phyloP scores from a whole-genome alignment of 53 echinoderm and acorn worm species.

The Astropecten irregularis region DNA sequence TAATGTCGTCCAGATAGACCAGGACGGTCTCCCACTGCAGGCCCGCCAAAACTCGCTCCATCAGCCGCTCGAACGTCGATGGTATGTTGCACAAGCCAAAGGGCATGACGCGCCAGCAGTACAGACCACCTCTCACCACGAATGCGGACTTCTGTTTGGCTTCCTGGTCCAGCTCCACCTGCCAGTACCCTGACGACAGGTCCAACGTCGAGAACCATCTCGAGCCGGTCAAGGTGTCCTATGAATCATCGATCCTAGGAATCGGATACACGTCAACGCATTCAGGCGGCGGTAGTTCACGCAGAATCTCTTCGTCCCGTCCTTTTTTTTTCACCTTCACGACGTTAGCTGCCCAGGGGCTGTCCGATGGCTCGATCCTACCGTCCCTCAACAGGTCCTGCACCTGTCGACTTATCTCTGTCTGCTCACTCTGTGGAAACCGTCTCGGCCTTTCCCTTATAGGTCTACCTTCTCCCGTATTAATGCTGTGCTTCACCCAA shows the following conservation, averaged over 20 bases:
- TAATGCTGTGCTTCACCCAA: too few relatives aligned
- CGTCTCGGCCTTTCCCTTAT: slow-evolving; percentile 36
- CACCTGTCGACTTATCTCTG: slow-evolving; percentile 3
- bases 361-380: not conserved
- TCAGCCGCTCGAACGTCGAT: too few relatives aligned
- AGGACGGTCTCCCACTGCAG: too few relatives aligned
- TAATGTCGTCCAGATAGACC: too few relatives aligned
- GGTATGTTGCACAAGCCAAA: not conserved
- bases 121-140: too few relatives aligned
- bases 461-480: not conserved
- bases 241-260: not conserved
- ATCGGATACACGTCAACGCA: not conserved
- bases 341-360: not conserved
- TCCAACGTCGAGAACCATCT: not conserved
- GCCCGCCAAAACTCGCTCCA: too few relatives aligned
- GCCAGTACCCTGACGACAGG: too few relatives aligned
- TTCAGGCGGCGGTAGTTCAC: not conserved
- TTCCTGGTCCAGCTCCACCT: not conserved
- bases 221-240: not conserved
- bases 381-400: not conserved
- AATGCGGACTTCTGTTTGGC: too few relatives aligned
- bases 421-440: not conserved
- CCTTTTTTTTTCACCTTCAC: not conserved
- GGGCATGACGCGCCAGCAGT: slow-evolving; percentile 19
- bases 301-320: not conserved